A percentile compares a stretch with the other conserved stretches of the same genome.
Conservation (phyloP, 1,140 invertebrate genomes). For the Drosophila leontia region DNA sequence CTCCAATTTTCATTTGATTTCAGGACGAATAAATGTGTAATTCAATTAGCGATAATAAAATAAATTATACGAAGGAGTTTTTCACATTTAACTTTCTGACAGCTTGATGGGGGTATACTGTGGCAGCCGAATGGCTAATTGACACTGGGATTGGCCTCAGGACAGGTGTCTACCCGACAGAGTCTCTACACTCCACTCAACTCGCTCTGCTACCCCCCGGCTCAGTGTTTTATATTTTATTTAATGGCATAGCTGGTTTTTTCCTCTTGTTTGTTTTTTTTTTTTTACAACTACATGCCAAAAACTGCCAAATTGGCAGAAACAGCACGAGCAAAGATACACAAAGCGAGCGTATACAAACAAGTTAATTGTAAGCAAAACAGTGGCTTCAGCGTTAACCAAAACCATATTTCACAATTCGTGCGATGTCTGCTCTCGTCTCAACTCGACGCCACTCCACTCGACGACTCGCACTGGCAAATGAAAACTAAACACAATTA, state of each 20-base stretch:
- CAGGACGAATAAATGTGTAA: slow-evolving; percentile 8
- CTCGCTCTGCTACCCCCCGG: not conserved
- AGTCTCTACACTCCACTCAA: not conserved
- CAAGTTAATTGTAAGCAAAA: slow-evolving; percentile 63
- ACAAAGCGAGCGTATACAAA: slow-evolving; percentile 19
- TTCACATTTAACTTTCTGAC: slow-evolving; percentile 81
- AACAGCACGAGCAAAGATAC: slow-evolving; percentile 48
- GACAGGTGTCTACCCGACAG: slow-evolving; percentile 34
- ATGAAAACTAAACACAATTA: slow-evolving; percentile 81
- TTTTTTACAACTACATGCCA: slow-evolving; percentile 51
- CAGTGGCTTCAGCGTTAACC: slow-evolving; percentile 19
- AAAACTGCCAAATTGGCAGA: slow-evolving; percentile 72
- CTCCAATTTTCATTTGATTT: slow-evolving; percentile 24
- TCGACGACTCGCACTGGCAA: slow-evolving; percentile 42
- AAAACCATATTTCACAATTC: slow-evolving; percentile 17
- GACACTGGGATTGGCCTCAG: slow-evolving; percentile 67
- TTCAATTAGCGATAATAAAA: slow-evolving; percentile 75
- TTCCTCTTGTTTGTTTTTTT: not conserved
- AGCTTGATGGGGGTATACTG: slow-evolving; percentile 74
- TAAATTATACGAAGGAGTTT: slow-evolving; percentile 77
- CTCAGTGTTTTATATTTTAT: slow-evolving; percentile 54
- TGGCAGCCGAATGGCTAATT: slow-evolving; percentile 72
- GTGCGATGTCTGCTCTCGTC: slow-evolving; percentile 7
- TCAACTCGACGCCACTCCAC: slow-evolving; percentile 6
- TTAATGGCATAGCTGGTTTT: slow-evolving; percentile 61